phyloP scores from a whole-genome alignment of 2,888 invertebrate genomes.

The Lithophane ornitopus region DNA sequence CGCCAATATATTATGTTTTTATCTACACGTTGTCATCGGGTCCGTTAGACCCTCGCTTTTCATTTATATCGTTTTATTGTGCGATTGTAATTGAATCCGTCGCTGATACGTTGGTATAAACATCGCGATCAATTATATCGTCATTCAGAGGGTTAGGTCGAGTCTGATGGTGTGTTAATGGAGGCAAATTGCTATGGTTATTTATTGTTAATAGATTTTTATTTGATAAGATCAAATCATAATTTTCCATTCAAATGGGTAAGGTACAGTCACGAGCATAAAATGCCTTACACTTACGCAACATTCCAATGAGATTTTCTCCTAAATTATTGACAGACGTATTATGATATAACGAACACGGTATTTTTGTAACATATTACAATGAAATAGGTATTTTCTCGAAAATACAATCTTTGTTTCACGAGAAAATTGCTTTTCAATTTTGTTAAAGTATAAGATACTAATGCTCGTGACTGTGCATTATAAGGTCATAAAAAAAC shows the following conservation, averaged over 20 bases:
- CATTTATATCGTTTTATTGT: constrained; percentile 70
- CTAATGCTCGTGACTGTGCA: neutral
- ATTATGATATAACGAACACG: neutral
- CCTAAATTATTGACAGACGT: neutral
- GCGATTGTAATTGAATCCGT: constrained; percentile 67
- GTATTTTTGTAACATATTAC: neutral
- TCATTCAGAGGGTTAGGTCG: constrained; percentile 36
- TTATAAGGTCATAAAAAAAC: neutral
- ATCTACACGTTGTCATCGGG: constrained; percentile 74
- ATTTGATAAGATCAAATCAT: neutral
- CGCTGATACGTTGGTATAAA: constrained; percentile 49
- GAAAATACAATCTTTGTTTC: too few species aligned
- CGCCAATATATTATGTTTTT: constrained; percentile 73
- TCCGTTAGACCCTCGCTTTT: constrained; percentile 66
- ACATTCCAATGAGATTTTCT: neutral
- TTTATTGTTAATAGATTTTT: constrained; percentile 9
- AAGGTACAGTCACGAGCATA: too few species aligned
- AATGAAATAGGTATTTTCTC: neutral
- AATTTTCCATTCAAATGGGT: neutral
- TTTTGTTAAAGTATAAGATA: neutral
- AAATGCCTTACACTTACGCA: too few species aligned
- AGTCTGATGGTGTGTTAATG: constrained; percentile 22
- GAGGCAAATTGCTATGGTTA: constrained; percentile 12
- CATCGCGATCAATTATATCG: constrained; percentile 53
- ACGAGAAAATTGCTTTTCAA: neutral